Evolutionary conservation across 2,797 vertebrate genomes (phyloP).

Genomic region (Parambassis ranga): DNA sequence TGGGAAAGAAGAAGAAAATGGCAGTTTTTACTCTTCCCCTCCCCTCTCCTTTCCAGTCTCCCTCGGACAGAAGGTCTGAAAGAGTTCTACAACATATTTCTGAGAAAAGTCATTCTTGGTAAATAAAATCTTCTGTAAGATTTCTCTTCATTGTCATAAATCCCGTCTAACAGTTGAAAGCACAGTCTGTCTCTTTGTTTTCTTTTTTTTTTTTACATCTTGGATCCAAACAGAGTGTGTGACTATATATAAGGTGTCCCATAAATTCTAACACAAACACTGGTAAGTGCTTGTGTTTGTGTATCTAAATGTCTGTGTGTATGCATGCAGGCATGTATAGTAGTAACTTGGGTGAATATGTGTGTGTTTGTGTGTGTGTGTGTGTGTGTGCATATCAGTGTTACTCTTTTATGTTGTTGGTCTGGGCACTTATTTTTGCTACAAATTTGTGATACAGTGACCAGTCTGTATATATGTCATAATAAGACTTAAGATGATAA

Average conservation of each 20-base stretch:
- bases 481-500: conserved; percentile 74
- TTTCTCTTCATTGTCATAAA: conserved; percentile 29
- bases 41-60: conserved; percentile 55
- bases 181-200: conserved; percentile 52
- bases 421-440: conserved; percentile 86
- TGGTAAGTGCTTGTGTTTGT: conserved; percentile 50
- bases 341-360: conserved; percentile 54
- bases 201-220: conserved; percentile 39
- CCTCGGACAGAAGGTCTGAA: conserved; percentile 48
- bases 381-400: conserved; percentile 47
- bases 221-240: conserved; percentile 58
- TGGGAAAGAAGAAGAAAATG: conserved; percentile 74
- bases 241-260: conserved; percentile 73
- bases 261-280: conserved; percentile 67
- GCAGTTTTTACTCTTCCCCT: conserved; percentile 74
- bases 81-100: conserved; percentile 44
- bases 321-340: conserved; percentile 63
- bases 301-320: conserved; percentile 62
- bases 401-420: conserved; percentile 66
- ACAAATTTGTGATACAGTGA: conserved; percentile 84
- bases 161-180: conserved; percentile 56
- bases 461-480: conserved; percentile 78
- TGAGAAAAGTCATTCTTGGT: conserved; percentile 56
- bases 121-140: conserved; percentile 57
- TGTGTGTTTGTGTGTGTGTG: conserved; percentile 65